Base-by-base conservation (phyloP, 2,888 invertebrate species). In the Leptodirus hochenwartii region DNA sequence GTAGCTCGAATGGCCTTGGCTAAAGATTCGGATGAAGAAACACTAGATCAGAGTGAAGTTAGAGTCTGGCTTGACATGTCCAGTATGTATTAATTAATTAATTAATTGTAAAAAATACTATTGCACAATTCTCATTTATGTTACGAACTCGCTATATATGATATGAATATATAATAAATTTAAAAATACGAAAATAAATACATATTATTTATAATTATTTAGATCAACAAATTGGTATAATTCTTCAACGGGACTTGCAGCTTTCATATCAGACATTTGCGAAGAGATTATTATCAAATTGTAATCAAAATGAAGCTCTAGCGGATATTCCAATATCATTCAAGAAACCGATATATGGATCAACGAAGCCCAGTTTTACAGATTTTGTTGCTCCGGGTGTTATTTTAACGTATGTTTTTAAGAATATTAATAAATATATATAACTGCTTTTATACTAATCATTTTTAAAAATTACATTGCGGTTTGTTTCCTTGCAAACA, bases 361-460 rank as follows among this genome's bases (percentile, higher is more conserved):
- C 75, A 33, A 78, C 70, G 52, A 76, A 84, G 50, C 88, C 91
- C 3, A 87, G 82, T 9, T 93, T 93, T 50, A 90, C 90, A 1
- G 88, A 91, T 55, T 93, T 91, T 56, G 91, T 93, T 35, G 91
- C 91, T 9, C 91, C 91, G 24, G 91, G 91, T 40, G 87, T 93
- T 37, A 88, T 91, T 44, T 59, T 91, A 41, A 87, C 85, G 85
- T 87, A 56, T 72, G 76, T 64, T 28, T 13, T 23, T n/a, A 15
- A 3, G 16, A 16, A n/a, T 27, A 16, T 6, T 8, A n/a, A 25
- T 11, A 8, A 20, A 20, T n/a, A n/a, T 8, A 8, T n/a, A n/a
- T n/a, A 8, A 8, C 20, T n/a, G n/a, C 4, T n/a, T 6, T 17
- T 27, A 15, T 16, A 9, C 16, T 10, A 6, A 15, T 24, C 11